Evolutionary conservation across 2,113 vertebrate species (phyloP), one percentile per base, ranked within the genome.

Genomic region (Philantomba maxwellii): DNA sequence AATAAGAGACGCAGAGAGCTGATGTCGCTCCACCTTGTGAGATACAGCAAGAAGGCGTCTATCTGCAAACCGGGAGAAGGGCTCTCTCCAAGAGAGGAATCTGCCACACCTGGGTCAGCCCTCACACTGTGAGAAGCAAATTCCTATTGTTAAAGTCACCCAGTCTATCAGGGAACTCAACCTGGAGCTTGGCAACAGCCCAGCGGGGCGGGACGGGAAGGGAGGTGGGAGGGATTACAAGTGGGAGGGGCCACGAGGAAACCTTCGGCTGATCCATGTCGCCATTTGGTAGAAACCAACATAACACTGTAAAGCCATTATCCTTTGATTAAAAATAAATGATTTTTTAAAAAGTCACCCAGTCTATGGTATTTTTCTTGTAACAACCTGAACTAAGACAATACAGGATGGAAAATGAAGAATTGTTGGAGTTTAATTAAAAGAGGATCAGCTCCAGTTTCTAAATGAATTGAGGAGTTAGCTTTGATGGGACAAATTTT

Each of bases 251-350:
- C 66, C 66, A 0, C 0, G n/a, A 5, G 66, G 66, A 36, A 70
- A 23, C 66, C 16, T 10, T 19, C 2, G 0, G 9, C n/a, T 1
- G 64, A 70, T 21, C 33, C 8, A 0, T 0, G 17, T 36, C 4
- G 7, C 17, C 0, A 0, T n/a, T 36, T 4, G 17, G 33, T 36
- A 36, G 9, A n/a, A 36, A 66, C 33, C 64, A 70, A 21, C 4
- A 5, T n/a, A 70, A 2, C 64, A 5, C n/a, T 36, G 64, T 70
- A 23, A 21, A 36, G n/a, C 64, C 19, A 70, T 70, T 70, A 70
- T 36, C 64, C n/a, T 70, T 70, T n/a, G 3, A 21, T 23, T 36
- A 70, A 36, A 66, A 36, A 70, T 5, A 36, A 70, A 70, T 70
- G 9, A 36, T 70, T 6, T 36, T 39, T 70, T 70, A 2, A 39